These are phyloP conservation scores for Nymphalis c-album DNA, from an alignment of 2,888 invertebrate species.

Conservation along the genomic window DNA sequence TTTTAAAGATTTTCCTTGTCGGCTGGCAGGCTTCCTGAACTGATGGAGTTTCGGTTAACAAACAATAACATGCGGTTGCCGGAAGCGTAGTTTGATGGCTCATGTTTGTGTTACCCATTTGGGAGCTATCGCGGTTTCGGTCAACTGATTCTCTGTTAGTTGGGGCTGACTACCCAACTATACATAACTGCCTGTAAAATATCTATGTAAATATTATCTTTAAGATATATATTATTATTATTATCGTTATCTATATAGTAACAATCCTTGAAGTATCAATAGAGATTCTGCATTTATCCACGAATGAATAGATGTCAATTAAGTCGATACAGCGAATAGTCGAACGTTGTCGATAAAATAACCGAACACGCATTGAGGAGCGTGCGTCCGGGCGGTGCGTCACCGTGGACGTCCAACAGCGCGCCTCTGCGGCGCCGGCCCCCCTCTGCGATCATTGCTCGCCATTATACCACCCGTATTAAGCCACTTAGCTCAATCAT, in stretches of 20 bases:
- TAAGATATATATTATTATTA: not conserved
- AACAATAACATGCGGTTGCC: conserved; percentile 75
- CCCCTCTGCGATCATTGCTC: conserved; percentile 76
- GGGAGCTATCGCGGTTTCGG: conserved; percentile 61
- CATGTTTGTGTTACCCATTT: conserved; percentile 75
- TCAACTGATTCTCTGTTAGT: conserved; percentile 22
- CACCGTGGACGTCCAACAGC: conserved; percentile 60
- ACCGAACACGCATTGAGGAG: conserved; percentile 7
- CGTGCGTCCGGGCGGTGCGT: conserved; percentile 50
- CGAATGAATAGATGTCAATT: conserved; percentile 7
- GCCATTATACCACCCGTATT: conserved; percentile 80
- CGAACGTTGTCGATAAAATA: conserved; percentile 25
- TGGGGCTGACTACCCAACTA: not conserved
- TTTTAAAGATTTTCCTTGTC: not conserved
- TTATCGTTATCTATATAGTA: not conserved
- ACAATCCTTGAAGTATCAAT: not conserved
- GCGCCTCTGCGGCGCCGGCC: conserved; percentile 73
- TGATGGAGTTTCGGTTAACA: conserved; percentile 69
- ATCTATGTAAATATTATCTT: not conserved
- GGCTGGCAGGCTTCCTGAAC: conserved; percentile 21
- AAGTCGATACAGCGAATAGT: conserved; percentile 16
- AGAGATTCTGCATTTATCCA: not conserved
- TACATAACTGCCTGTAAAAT: conserved; percentile 8
- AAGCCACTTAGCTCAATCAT: conserved; percentile 83
- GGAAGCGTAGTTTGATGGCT: conserved; percentile 53